These are phyloP conservation scores for Leptodactylus fuscus DNA, from an alignment of 2,113 vertebrate species.

Conservation along the genomic window DNA sequence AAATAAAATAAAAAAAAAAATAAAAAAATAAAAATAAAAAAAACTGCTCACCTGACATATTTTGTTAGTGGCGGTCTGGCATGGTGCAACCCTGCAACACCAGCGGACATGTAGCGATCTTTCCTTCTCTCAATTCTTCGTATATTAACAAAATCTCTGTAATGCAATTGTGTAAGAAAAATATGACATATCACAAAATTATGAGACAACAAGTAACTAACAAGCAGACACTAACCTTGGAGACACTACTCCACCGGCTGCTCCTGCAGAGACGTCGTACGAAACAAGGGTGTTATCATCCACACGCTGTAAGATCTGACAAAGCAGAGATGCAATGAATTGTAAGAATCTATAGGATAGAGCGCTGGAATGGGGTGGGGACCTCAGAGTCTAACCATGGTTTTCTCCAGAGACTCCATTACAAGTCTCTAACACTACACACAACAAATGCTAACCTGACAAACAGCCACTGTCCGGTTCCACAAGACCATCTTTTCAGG, in stretches of 20 bases:
- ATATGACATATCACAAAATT: background rate
- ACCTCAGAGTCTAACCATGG: too few relatives aligned
- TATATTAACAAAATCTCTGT: constrained; percentile 95
- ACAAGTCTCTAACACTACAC: background rate
- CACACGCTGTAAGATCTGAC: constrained; percentile 88
- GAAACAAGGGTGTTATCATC: constrained; percentile 95
- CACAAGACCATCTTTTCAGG: constrained; percentile 95
- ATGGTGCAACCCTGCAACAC: constrained; percentile 86
- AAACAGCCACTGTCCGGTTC: constrained; percentile 90
- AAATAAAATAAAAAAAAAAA: too few relatives aligned
- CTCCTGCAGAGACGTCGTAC: constrained; percentile 90
- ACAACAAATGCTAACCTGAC: constrained; percentile 81
- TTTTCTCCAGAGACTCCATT: background rate
- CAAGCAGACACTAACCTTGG: constrained; percentile 78
- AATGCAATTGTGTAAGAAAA: background rate
- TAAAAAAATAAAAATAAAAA: background rate
- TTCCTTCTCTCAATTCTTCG: constrained; percentile 89
- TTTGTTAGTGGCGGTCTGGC: constrained; percentile 83
- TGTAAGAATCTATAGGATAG: background rate
- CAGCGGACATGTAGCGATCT: constrained; percentile 91
- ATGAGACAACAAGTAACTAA: background rate
- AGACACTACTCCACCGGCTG: constrained; percentile 91
- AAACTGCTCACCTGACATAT: constrained; percentile 85
- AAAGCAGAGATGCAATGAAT: background rate
- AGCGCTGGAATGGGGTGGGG: too few relatives aligned